Evolutionary conservation across 2,888 invertebrate species (phyloP), one percentile per base, ranked within the genome.

Genomic region (Archips crataeganus): DNA sequence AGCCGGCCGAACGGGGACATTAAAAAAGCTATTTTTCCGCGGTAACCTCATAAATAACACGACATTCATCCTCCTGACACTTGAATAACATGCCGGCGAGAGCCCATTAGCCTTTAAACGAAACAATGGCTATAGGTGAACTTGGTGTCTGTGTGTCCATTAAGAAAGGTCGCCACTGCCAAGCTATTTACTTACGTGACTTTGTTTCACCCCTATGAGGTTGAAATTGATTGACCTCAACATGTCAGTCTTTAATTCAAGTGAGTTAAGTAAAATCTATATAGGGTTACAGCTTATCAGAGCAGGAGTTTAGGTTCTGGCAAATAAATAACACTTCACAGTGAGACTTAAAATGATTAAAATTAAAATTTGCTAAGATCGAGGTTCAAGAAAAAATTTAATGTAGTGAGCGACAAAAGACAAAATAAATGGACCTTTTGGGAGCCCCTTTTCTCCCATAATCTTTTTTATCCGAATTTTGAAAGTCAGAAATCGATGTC

Each of bases 31-130:
- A 70, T 74, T 74, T 74, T 74, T 74, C 65, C 69, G 45, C 62
- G 51, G 74, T 61, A 74, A 74, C 69, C 69, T 70, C 74, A 69
- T 74, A 74, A 74, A 74, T 74, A 74, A 74, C 74, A 45, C 60
- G 74, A 74, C 74, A 74, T 74, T 74, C 74, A 74, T 74, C 74
- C 73, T 63, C 61, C 54, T 74, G 74, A 70, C 74, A 74, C 74
- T 74, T 74, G 74, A 74, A 74, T 74, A 74, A 70, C 70, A 69
- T 70, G 74, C 73, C 69, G 47, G 65, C 74, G 59, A 59, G 67
- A 63, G 60, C 64, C 74, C 74, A 74, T 74, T 74, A 74, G 74
- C 74, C 74, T 74, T 74, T 74, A 74, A 74, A 74, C 74, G 65
- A 74, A 74, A 74, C 74, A 74, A 74, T 65, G 74, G 74, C 45